These are phyloP conservation scores for Cyanoliseus patagonus DNA, from an alignment of 2,113 vertebrate genomes.

Conservation along the genomic window DNA sequence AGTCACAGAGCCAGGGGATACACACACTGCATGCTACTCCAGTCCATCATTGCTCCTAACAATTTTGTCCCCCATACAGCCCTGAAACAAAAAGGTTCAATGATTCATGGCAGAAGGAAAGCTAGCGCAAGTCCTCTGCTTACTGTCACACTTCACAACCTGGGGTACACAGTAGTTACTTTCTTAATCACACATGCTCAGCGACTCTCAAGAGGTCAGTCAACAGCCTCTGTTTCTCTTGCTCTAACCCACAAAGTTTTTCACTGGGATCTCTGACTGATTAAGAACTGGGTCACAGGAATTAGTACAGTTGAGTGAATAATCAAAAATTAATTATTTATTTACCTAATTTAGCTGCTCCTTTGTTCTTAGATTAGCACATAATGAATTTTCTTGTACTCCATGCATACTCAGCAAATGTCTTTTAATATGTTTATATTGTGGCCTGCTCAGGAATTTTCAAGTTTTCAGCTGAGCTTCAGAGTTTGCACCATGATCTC, in stretches of 20 bases:
- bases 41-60: background rate
- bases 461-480: background rate
- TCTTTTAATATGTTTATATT: background rate
- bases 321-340: slow-evolving; percentile 33
- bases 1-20: background rate
- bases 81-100: background rate
- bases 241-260: background rate
- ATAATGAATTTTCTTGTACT: background rate
- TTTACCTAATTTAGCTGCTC: slow-evolving; percentile 1
- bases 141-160: background rate
- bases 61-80: background rate
- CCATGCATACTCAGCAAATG: background rate
- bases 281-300: slow-evolving; percentile 1
- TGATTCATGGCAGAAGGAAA: background rate
- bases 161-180: background rate
- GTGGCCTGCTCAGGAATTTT: background rate
- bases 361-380: slow-evolving; percentile 17
- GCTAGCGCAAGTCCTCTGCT: background rate
- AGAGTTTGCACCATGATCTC: background rate
- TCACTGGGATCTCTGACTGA: background rate
- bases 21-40: background rate
- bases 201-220: background rate
- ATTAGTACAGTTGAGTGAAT: background rate
- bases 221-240: background rate
- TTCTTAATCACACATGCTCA: background rate